These are phyloP conservation scores for Chymomyza costata DNA, from an alignment of 1,140 invertebrate genomes.

Conservation along the genomic window DNA sequence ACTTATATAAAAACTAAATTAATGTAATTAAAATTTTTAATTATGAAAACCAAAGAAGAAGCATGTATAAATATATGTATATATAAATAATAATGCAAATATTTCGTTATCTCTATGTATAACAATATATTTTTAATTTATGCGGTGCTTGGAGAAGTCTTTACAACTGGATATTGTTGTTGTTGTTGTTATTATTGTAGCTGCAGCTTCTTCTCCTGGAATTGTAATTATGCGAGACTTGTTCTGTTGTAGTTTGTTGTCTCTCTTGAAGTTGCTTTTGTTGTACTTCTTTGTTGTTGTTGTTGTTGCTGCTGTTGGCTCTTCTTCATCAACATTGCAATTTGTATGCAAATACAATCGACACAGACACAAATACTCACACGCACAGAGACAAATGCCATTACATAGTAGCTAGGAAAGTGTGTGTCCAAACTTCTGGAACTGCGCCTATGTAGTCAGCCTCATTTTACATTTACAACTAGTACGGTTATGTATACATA, in stretches of 20 bases:
- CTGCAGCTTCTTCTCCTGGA: conserved; percentile 22
- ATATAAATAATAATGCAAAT: conserved; percentile 10
- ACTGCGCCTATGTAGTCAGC: too few species aligned
- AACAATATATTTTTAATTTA: conserved; percentile 29
- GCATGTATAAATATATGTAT: conserved; percentile 22
- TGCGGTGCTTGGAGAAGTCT: conserved; percentile 31
- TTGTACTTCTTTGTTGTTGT: conserved; percentile 12
- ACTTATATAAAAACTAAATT: not conserved
- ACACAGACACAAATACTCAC: conserved; percentile 24
- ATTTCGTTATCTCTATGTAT: too few species aligned
- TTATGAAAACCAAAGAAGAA: conserved; percentile 21
- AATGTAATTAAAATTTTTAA: conserved; percentile 32
- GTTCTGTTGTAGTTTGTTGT: conserved; percentile 9
- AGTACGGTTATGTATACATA: not conserved
- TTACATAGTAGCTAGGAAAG: not conserved
- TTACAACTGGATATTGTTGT: too few species aligned
- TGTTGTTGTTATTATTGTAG: not conserved
- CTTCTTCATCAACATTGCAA: conserved; percentile 67
- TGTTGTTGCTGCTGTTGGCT: conserved; percentile 30
- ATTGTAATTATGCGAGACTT: conserved; percentile 58
- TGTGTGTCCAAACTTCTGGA: too few species aligned
- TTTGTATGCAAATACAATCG: conserved; percentile 71
- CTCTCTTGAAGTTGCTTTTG: not conserved
- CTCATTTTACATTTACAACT: not conserved
- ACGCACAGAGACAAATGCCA: conserved; percentile 10